Conservation (phyloP, 2,113 vertebrate genomes). For the Tachysurus fulvidraco region DNA sequence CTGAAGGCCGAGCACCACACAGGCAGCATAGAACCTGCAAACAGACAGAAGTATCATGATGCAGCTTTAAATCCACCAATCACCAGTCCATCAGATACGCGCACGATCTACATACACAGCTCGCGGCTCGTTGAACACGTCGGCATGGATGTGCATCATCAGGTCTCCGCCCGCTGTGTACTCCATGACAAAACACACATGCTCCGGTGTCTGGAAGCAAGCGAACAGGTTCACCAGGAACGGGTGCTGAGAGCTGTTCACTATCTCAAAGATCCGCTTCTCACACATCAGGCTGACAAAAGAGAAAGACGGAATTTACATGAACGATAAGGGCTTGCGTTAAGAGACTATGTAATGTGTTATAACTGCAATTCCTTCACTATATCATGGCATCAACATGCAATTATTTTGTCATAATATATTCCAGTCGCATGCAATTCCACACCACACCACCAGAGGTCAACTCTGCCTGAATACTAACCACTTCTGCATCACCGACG, state of each 20-base stretch:
- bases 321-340: not conserved
- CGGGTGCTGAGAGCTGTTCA: constrained; percentile 93
- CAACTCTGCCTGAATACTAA: not conserved
- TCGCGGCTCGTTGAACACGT: constrained; percentile 94
- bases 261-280: constrained; percentile 97
- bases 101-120: constrained; percentile 81
- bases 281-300: constrained; percentile 92
- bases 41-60: constrained; percentile 22
- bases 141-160: constrained; percentile 99
- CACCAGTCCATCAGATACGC: not conserved
- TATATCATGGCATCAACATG: not conserved
- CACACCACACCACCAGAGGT: not conserved
- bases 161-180: constrained; percentile 97
- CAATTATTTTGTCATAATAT: not conserved
- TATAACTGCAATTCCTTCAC: not conserved
- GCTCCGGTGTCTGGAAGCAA: constrained; percentile 98
- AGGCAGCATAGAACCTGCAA: constrained; percentile 86
- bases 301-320: constrained; percentile 26
- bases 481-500: not conserved
- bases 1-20: constrained; percentile 96
- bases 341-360: not conserved
- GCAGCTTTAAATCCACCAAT: not conserved
- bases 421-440: not conserved
- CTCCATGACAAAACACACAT: constrained; percentile 99
- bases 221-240: constrained; percentile 98